phyloP scores from a whole-genome alignment of 2,888 invertebrate genomes.

The Idaea dimidiata region DNA sequence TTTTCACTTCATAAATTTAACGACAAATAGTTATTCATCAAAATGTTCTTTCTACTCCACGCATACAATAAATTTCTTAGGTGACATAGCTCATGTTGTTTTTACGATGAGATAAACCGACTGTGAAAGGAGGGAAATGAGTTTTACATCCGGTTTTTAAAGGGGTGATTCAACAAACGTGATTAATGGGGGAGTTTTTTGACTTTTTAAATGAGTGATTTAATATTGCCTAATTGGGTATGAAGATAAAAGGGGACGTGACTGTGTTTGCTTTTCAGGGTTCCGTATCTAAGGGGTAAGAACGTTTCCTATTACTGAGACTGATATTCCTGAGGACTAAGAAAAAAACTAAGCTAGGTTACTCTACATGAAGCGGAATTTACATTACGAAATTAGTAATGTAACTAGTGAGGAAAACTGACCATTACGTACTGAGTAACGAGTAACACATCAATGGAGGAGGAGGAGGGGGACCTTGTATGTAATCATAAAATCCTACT shows the following conservation, averaged over 20 bases:
- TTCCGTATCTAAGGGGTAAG: too few species aligned
- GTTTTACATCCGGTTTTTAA: not conserved
- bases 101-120: constrained; percentile 1
- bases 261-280: not conserved
- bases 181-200: not conserved
- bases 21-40: not conserved
- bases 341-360: too few species aligned
- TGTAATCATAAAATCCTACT: too few species aligned
- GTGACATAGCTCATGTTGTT: not conserved
- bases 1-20: too few species aligned
- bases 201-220: not conserved
- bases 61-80: not conserved
- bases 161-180: not conserved
- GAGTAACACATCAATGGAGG: too few species aligned
- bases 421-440: too few species aligned
- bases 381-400: too few species aligned
- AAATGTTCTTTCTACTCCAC: not conserved
- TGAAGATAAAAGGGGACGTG: not conserved
- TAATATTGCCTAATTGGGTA: not conserved
- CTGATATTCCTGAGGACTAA: too few species aligned
- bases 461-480: too few species aligned
- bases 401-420: too few species aligned
- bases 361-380: too few species aligned
- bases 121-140: not conserved
- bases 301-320: too few species aligned